Conservation (phyloP, 30 jellyfish, hydroid and myxozoan genomes). For the Hydractinia echinata region DNA sequence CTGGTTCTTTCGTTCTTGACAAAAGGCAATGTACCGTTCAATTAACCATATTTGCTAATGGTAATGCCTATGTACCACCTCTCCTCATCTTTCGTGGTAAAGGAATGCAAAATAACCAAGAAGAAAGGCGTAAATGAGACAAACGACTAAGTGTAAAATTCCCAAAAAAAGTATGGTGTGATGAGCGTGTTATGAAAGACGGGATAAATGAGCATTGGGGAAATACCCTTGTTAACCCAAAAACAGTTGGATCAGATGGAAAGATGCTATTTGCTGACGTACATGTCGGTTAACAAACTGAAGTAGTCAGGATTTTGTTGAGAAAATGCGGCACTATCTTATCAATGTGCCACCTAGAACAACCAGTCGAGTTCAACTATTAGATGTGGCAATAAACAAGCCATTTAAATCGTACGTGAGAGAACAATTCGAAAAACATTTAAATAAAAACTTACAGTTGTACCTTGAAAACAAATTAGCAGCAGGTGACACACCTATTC, state of each 20-base stretch:
- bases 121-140: background rate
- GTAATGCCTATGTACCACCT: background rate
- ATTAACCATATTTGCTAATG: background rate
- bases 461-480: conserved; percentile 3
- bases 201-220: conserved; percentile 15
- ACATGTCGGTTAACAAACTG: conserved; percentile 1
- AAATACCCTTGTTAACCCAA: background rate
- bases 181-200: conserved; percentile 1
- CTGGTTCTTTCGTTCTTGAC: background rate
- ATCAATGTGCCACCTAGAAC: conserved; percentile 1
- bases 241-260: conserved; percentile 8
- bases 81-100: background rate
- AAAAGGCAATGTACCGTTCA: conserved; percentile 5
- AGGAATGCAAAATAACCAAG: background rate
- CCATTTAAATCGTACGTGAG: conserved; percentile 5
- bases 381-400: background rate
- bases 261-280: conserved; percentile 9
- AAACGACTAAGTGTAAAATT: background rate
- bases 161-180: conserved; percentile 12
- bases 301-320: background rate
- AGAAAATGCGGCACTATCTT: background rate
- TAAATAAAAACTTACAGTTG: background rate
- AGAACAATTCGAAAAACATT: conserved; percentile 20
- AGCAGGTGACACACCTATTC: conserved; percentile 3
- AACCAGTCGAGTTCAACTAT: conserved; percentile 4